Evolutionary conservation across 1,140 invertebrate species (phyloP).

Genomic region (Atta colombica): DNA sequence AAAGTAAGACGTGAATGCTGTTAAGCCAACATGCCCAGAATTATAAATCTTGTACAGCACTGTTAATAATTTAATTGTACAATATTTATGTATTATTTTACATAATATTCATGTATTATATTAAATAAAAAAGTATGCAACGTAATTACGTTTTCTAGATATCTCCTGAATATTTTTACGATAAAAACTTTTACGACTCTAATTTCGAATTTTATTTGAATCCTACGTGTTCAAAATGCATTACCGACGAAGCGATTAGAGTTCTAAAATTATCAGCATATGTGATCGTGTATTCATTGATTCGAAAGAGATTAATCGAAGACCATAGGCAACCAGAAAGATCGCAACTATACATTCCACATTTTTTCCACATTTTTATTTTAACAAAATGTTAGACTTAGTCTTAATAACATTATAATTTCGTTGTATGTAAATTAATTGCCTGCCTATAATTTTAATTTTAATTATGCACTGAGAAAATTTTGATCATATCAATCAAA

Average conservation of each 20-base stretch:
- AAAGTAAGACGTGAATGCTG: too few relatives aligned
- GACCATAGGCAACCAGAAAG: background rate
- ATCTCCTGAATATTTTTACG: background rate
- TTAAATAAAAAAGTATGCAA: background rate
- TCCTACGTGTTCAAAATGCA: background rate
- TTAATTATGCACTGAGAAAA: too few relatives aligned
- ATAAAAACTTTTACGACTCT: background rate
- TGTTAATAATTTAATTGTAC: background rate
- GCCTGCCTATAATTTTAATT: background rate
- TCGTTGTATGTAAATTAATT: background rate
- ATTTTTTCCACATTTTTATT: background rate
- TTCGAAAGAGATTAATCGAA: background rate
- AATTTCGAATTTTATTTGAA: background rate
- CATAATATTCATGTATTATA: background rate
- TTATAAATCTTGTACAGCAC: too few relatives aligned
- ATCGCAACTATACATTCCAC: background rate
- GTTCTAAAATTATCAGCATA: background rate
- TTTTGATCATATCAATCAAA: too few relatives aligned
- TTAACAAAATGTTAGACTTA: background rate
- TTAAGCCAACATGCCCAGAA: too few relatives aligned
- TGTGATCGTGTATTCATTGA: background rate
- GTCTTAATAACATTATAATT: background rate
- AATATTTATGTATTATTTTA: background rate
- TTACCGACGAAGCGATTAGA: background rate
- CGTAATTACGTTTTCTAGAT: background rate